These are phyloP conservation scores for Phocoena phocoena DNA, from an alignment of 2,113 vertebrate species.

Conservation along the genomic window DNA sequence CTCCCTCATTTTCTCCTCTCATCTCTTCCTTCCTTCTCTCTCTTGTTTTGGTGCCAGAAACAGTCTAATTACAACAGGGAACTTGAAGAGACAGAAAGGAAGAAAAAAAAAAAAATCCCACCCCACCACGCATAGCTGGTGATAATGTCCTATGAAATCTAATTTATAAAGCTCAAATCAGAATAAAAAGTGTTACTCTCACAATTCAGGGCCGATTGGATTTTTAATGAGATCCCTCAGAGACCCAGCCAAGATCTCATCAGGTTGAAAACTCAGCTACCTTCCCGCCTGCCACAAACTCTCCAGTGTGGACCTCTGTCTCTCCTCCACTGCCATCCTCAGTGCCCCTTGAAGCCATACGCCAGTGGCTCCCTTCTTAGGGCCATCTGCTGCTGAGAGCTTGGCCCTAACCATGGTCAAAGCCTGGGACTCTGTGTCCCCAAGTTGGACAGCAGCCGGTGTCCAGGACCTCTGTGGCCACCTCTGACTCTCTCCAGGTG, in stretches of 20 bases:
- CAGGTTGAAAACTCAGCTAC: background rate
- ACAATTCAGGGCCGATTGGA: constrained; percentile 31
- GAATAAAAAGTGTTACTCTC: constrained; percentile 63
- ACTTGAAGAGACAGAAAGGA: constrained; percentile 46
- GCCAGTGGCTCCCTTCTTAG: background rate
- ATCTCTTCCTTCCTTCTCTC: background rate
- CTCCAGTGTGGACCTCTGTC: fast-evolving
- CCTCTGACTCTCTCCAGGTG: background rate
- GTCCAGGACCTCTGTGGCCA: background rate
- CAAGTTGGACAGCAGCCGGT: background rate
- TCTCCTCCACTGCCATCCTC: background rate
- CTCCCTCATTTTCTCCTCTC: background rate
- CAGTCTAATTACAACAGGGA: constrained; percentile 45
- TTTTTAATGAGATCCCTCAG: constrained; percentile 57
- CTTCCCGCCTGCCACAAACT: background rate
- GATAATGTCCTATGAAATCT: constrained; percentile 72
- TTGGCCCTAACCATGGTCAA: background rate
- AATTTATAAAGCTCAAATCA: constrained; percentile 69
- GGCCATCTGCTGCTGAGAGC: background rate
- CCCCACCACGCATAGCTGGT: constrained; percentile 42
- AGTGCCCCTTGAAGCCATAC: fast-evolving
- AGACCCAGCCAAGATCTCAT: constrained; percentile 43
- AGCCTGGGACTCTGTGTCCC: background rate
- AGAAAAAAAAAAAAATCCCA: background rate
- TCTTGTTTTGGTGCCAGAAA: background rate